phyloP scores from a whole-genome alignment of 2,888 invertebrate species.

The Pristionchus maxplancki region DNA sequence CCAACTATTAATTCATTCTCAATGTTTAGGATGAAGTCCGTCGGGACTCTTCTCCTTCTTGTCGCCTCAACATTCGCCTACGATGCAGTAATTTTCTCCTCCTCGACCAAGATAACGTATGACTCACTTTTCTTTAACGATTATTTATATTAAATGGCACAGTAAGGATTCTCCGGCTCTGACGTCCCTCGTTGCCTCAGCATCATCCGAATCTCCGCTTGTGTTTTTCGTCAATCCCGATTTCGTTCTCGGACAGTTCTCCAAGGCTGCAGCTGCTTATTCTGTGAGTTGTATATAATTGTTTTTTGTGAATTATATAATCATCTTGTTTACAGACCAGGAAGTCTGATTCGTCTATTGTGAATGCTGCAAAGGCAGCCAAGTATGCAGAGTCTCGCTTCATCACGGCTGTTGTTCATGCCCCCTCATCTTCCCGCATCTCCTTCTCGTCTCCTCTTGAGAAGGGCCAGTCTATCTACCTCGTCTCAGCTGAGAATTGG shows the following conservation, averaged over 20 bases:
- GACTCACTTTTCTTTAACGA: constrained; percentile 34
- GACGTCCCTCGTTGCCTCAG: constrained; percentile 56
- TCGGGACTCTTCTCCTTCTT: constrained; percentile 58
- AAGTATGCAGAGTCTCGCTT: constrained; percentile 58
- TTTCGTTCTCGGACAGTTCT: constrained; percentile 63
- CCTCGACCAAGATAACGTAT: constrained; percentile 59
- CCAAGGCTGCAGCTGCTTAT: constrained; percentile 49
- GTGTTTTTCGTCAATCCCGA: constrained; percentile 66
- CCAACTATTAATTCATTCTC: background rate
- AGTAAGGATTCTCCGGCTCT: constrained; percentile 52
- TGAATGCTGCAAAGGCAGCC: constrained; percentile 59
- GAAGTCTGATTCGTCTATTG: constrained; percentile 57
- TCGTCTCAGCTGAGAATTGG: constrained; percentile 63
- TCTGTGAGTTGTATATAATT: constrained; percentile 3
- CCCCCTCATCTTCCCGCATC: background rate
- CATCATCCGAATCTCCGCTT: constrained; percentile 61
- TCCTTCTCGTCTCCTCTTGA: constrained; percentile 41
- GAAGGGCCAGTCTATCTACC: constrained; percentile 58
- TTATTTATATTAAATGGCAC: no score
- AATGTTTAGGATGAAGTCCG: constrained; percentile 60
- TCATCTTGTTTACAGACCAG: constrained; percentile 55
- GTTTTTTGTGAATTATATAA: background rate
- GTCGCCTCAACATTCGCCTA: constrained; percentile 58
- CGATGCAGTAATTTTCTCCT: constrained; percentile 67
- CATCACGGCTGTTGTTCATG: constrained; percentile 58